A percentile compares a stretch with the other conserved stretches of the same genome.
phyloP scores from a whole-genome alignment of 2,888 invertebrate species.

The Chirona hameri region DNA sequence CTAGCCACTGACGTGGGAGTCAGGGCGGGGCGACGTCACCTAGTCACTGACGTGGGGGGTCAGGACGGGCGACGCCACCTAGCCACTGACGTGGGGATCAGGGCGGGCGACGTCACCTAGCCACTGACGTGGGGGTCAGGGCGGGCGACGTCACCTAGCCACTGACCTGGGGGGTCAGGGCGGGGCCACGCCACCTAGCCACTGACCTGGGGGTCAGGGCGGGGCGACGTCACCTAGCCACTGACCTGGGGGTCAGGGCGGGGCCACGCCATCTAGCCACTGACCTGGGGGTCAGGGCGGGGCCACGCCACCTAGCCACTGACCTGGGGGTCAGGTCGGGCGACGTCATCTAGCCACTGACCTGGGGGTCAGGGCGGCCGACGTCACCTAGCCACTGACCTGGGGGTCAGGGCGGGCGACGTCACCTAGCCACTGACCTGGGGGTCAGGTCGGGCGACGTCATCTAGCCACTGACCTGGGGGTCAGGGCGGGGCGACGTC shows the following conservation, averaged over 20 bases:
- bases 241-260: constrained; percentile 37
- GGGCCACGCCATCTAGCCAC: constrained; percentile 43
- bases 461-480: too few relatives aligned
- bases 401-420: constrained; percentile 41
- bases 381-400: constrained; percentile 41
- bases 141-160: constrained; percentile 43
- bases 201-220: constrained; percentile 35
- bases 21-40: constrained; percentile 43
- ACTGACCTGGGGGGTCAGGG: constrained; percentile 35
- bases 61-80: constrained; percentile 43
- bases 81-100: not conserved
- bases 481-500: too few relatives aligned
- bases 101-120: constrained; percentile 43
- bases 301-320: constrained; percentile 42
- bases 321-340: constrained; percentile 38
- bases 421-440: constrained; percentile 38
- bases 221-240: constrained; percentile 43
- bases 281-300: constrained; percentile 39
- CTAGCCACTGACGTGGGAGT: not conserved
- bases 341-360: constrained; percentile 41
- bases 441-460: constrained; percentile 30
- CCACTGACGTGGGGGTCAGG: constrained; percentile 31
- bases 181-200: constrained; percentile 43
- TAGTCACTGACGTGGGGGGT: not conserved
- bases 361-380: constrained; percentile 39